Conservation (phyloP, 1,140 invertebrate genomes). For the Lanistes nyassanus region DNA sequence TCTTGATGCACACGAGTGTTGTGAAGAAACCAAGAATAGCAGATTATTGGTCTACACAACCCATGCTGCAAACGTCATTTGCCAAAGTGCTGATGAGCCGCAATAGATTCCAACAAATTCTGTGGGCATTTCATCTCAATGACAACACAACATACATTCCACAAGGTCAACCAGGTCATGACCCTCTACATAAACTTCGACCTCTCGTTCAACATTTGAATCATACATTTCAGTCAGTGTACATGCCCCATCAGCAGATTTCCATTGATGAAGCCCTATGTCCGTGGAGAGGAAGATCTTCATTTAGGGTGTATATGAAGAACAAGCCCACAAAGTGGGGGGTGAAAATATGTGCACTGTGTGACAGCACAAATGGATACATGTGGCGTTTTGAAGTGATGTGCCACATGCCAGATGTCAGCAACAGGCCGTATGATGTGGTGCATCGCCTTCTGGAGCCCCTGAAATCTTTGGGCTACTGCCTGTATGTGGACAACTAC, state of each 20-base stretch:
- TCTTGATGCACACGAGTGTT: conserved; percentile 6
- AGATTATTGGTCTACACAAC: conserved; percentile 14
- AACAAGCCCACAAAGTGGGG: background rate
- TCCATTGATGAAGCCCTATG: background rate
- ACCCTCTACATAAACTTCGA: too few species aligned
- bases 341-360: background rate
- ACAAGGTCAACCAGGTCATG: background rate
- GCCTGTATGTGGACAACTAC: background rate
- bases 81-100: background rate
- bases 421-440: background rate
- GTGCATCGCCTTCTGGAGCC: background rate
- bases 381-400: background rate
- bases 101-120: background rate
- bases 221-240: background rate
- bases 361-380: background rate
- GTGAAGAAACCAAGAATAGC: background rate
- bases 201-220: too few species aligned
- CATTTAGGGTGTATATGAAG: background rate
- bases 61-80: background rate
- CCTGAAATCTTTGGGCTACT: background rate
- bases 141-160: background rate
- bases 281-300: background rate
- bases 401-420: background rate
- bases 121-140: background rate
- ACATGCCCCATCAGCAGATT: background rate